Evolutionary conservation across 2,888 invertebrate genomes (phyloP).

Genomic region (Mechanitis messenoides): DNA sequence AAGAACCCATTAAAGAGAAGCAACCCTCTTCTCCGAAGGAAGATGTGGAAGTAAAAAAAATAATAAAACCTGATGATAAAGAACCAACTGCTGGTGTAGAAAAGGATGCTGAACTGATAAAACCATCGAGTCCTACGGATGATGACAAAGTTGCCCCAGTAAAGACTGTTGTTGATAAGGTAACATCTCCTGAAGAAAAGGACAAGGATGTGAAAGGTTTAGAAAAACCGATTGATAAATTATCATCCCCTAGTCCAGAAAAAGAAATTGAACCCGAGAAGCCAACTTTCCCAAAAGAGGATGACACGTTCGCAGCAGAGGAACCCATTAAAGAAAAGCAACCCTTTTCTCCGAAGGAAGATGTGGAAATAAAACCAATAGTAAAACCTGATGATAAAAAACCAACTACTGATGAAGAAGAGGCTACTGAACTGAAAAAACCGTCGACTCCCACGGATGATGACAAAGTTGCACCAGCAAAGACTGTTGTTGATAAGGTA

Average conservation of each 20-base stretch:
- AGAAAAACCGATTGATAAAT: no score
- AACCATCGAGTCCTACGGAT: background rate
- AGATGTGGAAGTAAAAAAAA: no score
- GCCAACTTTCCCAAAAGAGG: conserved; percentile 16
- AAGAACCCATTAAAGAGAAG: conserved; percentile 17
- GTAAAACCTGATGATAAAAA: conserved; percentile 16
- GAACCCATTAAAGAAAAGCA: conserved; percentile 14
- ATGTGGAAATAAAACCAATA: conserved; percentile 6
- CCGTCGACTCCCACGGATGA: background rate
- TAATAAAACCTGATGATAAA: conserved; percentile 14
- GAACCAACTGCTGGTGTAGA: conserved; percentile 18
- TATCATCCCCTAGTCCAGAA: conserved; percentile 3
- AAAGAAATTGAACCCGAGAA: conserved; percentile 11
- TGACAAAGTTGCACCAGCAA: no score
- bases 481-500: no score
- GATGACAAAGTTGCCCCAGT: background rate
- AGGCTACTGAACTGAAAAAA: background rate
- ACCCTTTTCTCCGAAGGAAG: conserved; percentile 15
- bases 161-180: conserved; percentile 5
- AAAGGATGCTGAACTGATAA: conserved; percentile 7
- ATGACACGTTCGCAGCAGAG: conserved; percentile 20
- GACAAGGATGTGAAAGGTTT: no score
- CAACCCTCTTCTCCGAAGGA: no score
- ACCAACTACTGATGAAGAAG: background rate
- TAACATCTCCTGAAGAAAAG: background rate